These are phyloP conservation scores for Mystacides longicornis DNA, from an alignment of 2,888 invertebrate genomes.

Conservation along the genomic window DNA sequence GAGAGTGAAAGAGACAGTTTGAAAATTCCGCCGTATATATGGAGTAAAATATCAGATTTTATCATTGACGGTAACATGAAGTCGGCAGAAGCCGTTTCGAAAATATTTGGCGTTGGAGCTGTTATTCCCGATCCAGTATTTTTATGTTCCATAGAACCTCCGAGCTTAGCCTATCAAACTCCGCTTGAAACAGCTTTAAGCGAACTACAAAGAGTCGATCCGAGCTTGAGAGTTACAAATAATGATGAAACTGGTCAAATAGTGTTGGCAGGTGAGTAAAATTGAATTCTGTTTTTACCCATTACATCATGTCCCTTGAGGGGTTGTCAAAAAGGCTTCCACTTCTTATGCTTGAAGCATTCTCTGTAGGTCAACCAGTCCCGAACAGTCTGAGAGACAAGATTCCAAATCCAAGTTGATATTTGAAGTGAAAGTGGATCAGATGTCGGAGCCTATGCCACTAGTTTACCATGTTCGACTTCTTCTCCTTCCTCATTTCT, in stretches of 20 bases:
- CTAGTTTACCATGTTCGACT: too few relatives aligned
- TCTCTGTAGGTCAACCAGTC: too few relatives aligned
- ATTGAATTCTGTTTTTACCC: too few relatives aligned
- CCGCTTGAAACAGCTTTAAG: constrained; percentile 72
- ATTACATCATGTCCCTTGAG: too few relatives aligned
- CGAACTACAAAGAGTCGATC: constrained; percentile 84
- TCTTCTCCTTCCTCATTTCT: too few relatives aligned
- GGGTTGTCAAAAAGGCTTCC: too few relatives aligned
- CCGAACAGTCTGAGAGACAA: too few relatives aligned
- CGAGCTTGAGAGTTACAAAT: constrained; percentile 69
- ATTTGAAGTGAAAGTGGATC: too few relatives aligned
- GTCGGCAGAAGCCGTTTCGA: constrained; percentile 32
- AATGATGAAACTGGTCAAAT: constrained; percentile 82
- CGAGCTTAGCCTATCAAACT: constrained; percentile 65
- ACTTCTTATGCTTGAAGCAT: too few relatives aligned
- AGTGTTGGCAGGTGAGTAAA: constrained; percentile 64
- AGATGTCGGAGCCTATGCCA: too few relatives aligned
- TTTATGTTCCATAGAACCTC: constrained; percentile 92
- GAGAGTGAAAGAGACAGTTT: constrained; percentile 2
- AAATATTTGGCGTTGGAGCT: constrained; percentile 47
- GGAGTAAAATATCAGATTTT: constrained; percentile 10
- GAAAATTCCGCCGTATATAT: constrained; percentile 17
- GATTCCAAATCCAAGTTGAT: too few relatives aligned
- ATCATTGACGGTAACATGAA: not conserved
- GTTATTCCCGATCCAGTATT: constrained; percentile 90